Percentiles rank a stretch among this genome's conserved stretches.
These are phyloP conservation scores for Arenaria interpres DNA, from an alignment of 2,113 vertebrate species.

Conservation along the genomic window DNA sequence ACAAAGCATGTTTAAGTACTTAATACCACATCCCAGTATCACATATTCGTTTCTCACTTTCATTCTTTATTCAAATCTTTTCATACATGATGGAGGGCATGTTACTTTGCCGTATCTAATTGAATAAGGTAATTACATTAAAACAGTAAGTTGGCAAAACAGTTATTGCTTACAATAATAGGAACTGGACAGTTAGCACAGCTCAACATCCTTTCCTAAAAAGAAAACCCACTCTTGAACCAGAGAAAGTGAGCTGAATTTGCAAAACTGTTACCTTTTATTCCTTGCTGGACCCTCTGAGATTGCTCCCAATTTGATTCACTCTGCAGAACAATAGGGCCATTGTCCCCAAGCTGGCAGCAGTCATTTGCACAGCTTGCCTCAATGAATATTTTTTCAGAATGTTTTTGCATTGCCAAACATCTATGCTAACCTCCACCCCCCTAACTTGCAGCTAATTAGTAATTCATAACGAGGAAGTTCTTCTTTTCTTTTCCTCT, in stretches of 20 bases:
- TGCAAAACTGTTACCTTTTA: slow-evolving; percentile 34
- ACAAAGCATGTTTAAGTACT: background rate
- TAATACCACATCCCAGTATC: background rate
- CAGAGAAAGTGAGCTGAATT: slow-evolving; percentile 43
- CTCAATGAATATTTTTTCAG: slow-evolving; percentile 50
- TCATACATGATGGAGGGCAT: background rate
- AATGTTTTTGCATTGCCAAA: background rate
- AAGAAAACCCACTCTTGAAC: background rate
- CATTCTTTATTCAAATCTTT: background rate
- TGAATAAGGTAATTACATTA: slow-evolving; percentile 25
- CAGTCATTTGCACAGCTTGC: slow-evolving; percentile 38
- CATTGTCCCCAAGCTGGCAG: slow-evolving; percentile 29
- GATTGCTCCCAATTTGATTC: background rate
- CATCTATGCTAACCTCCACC: background rate
- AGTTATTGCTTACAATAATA: background rate
- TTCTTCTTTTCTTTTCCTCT: background rate
- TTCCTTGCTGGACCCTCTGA: slow-evolving; percentile 11
- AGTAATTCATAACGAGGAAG: slow-evolving; percentile 13
- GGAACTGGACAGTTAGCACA: background rate
- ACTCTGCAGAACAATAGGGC: slow-evolving; percentile 42
- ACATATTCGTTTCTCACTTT: background rate
- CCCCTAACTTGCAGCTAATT: background rate
- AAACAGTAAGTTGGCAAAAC: slow-evolving; percentile 1
- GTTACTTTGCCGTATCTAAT: slow-evolving; percentile 41
- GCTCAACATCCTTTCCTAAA: background rate